Base-by-base conservation (phyloP, 30 jellyfish, hydroid and myxozoan genomes). In the Cassiopea xamachana region DNA sequence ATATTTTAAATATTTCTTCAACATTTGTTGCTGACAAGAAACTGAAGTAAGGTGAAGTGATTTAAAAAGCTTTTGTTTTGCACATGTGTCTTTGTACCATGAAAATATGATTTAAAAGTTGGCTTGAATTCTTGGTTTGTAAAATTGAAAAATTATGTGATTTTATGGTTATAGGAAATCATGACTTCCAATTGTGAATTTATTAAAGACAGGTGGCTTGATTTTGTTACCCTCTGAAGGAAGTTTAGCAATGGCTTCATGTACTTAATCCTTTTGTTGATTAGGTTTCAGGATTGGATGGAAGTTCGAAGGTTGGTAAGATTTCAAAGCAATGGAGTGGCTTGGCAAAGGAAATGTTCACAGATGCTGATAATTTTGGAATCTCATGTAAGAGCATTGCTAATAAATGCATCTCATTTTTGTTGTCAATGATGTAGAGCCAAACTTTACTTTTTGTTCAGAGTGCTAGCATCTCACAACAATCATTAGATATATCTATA, bases 331-430 rank as follows among this genome's bases (percentile, higher is more conserved):
- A 96, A 76, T 96, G 99, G 99, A 47, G 88, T n/a, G 99, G 99
- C 17, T 44, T 96, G 64, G 96, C 90, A 46, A 96, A 96, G 47
- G 99, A 96, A 70, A 47, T 76, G 62, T 92, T 96, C 84, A 96
- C 99, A 2, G 99, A 96, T 89, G 98, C 99, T 15, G 99, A 96
- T 87, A 96, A 97, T 84, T 96, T 96, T 81, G 99, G 98, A 43
- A 92, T 96, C 50, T 92, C 98, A 69, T 96, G 99, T 96, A 73
- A 77, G 97, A 55, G 7, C 12, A 10, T 55, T 3, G 64, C 64
- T 3, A 55, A 0, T 6, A 6, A 55, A 70, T 5, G 1, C 58
- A n/a, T 81, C 10, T 19, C 15, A 62, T 14, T 19, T 46, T n/a
- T 27, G 43, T 7, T 55, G 7, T 55, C 64, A 55, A 10, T 55